These are phyloP conservation scores for Philotrypesis tridentata DNA, from an alignment of 1,140 invertebrate genomes.

Conservation along the genomic window DNA sequence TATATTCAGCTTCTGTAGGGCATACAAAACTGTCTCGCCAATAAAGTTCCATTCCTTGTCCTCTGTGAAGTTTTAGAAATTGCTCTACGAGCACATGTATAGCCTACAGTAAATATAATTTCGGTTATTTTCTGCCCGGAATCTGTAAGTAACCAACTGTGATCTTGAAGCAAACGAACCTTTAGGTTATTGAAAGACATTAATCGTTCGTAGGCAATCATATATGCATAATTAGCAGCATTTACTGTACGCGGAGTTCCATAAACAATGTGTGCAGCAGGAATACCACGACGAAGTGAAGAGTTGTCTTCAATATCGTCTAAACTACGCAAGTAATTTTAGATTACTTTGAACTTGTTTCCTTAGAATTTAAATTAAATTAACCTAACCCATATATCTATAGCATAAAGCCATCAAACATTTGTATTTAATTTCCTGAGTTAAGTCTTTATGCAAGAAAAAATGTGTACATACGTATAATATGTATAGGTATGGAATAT, in stretches of 20 bases:
- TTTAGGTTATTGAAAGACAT: conserved; percentile 87
- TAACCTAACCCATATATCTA: too few relatives aligned
- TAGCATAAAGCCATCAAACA: too few relatives aligned
- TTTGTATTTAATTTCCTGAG: too few relatives aligned
- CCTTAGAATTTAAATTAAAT: too few relatives aligned
- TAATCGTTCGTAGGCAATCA: conserved; percentile 91
- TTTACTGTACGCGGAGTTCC: conserved; percentile 96
- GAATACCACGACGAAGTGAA: conserved; percentile 91
- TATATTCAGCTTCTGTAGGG: conserved; percentile 94
- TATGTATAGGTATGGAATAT: too few relatives aligned
- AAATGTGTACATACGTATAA: too few relatives aligned
- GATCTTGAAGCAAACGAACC: conserved; percentile 71
- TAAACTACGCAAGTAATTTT: conserved; percentile 85
- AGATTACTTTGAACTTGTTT: too few relatives aligned
- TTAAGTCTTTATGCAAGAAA: too few relatives aligned
- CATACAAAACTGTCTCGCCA: conserved; percentile 97
- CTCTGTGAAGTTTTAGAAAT: conserved; percentile 93
- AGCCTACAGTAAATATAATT: conserved; percentile 76
- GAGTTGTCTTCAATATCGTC: conserved; percentile 99
- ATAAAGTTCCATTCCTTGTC: conserved; percentile 98
- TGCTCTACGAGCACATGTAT: conserved; percentile 90
- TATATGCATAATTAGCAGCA: conserved; percentile 96
- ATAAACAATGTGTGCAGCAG: conserved; percentile 96
- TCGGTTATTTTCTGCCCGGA: conserved; percentile 42
- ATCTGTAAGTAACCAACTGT: too few relatives aligned